Evolutionary conservation across 2,113 vertebrate species (phyloP), one percentile per base, ranked within the genome.

Genomic region (Sylvia atricapilla): DNA sequence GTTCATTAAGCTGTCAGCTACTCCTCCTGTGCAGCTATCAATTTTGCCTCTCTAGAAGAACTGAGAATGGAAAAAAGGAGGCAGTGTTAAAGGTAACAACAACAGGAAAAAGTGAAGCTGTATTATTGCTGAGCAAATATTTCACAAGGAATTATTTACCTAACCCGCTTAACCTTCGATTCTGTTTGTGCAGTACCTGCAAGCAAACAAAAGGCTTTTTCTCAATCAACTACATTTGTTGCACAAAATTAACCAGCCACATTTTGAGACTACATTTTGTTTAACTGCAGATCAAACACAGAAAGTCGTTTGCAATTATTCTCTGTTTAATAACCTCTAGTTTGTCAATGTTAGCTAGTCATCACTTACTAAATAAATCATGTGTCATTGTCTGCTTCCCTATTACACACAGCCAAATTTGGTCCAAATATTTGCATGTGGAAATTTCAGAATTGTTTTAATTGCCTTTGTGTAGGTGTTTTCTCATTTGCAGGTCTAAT

Each of bases 1-100:
- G 90, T 96, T 96, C 90, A 92, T 93, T 95, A 95, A 93, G 76
- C 72, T 96, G 95, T 95, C 94, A 96, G 68, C 73, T 95, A 72
- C 47, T 93, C 60, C 72, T 96, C 52, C 80, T 74, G 1, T 86
- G 67, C 44, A 95, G 68, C 90, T 90, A 93, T 90, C 92, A 95
- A 90, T 96, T 96, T 90, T 86, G 20, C 47, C 44, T 91, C 82
- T 81, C 79, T 41, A 75, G 64, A 88, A 95, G 66, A 91, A 73
- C 8, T 69, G 81, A 89, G 84, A 75, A 80, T 43, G 21, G 22
- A 14, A 70, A 66, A 94, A 88, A 70, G 12, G 55, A 93, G 52
- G 24, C 41, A 67, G 60, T 41, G 72, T 84, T 97, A 88, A 80
- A 90, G 33, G 75, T 83, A 95, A 52, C 37, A 74, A 68, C 77